Evolutionary conservation across 2,797 vertebrate species (phyloP), one percentile per base, ranked within the genome.

Genomic region (Helicolenus hilgendorfi): DNA sequence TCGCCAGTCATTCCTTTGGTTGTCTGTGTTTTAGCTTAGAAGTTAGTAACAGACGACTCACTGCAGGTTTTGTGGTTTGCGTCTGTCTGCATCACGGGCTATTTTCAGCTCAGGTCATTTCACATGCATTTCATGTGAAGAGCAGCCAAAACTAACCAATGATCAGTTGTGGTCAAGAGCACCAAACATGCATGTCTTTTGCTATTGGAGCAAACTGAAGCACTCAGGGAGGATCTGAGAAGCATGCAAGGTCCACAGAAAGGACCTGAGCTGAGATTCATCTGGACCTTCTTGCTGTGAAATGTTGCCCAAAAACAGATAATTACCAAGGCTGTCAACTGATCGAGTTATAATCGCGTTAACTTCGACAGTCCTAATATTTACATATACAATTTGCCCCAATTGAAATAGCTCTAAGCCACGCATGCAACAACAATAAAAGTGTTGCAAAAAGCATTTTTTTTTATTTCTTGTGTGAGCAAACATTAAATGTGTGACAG

Each of bases 11-110:
- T 92, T 92, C 86, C 69, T 77, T 73, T 26, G 89, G 87, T 73
- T 77, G 92, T 92, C 94, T 96, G 92, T 83, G 90, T 95, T 95
- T 91, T 84, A 90, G 81, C 84, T 93, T 70, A 74, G 86, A 13
- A 36, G 74, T 92, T 89, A 79, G 49, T 89, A 86, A 89, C 81
- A 7, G 33, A 91, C 78, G 45, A 81, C 77, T 89, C 79, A 53
- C 38, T 35, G 64, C 70, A 64, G 65, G 31, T 75, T 83, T 85
- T 83, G 63, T 72, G 59, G 60, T 86, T 65, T 76, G 36, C 38
- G 6, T 86, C 41, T 77, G 78, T 87, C 77, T 41, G 65, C n/a
- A 36, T 81, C 31, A 4, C 1, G 2, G 45, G 70, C 15, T 45
- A 0, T 77, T 89, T 76, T 78, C 31, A 18, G 75, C 65, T 77